Evolutionary conservation across 2,797 vertebrate species (phyloP), one percentile per base, ranked within the genome.

Genomic region (Cyclopterus lumpus): DNA sequence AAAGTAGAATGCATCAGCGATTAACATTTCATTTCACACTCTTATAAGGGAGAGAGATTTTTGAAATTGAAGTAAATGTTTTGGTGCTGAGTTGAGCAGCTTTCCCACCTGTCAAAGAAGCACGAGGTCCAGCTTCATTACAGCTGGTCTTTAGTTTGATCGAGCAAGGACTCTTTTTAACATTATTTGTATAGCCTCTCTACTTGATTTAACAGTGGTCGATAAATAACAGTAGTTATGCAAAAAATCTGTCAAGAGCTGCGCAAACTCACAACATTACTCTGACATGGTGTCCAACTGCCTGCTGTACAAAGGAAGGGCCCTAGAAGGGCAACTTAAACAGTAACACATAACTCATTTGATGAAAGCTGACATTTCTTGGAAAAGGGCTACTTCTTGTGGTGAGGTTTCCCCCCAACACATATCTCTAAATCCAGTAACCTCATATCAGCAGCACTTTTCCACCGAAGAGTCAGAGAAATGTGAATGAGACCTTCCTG

Each of bases 321-420:
- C 55, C 70, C 42, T 6, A 61, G 62, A 82, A 83, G 80, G 76
- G 75, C 67, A 75, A 75, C 67, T 71, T 63, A 67, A 80, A 84
- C 65, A 12, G 79, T 74, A 73, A 86, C 61, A 59, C 74, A 79
- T 80, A 73, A 83, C 59, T 86, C 58, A 64, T 70, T 71, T 80
- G 77, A 90, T 86, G 73, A 77, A 83, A 85, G 71, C 49, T 77
- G 82, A 88, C 83, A 66, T 81, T 71, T 86, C 70, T 73, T 85
- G 82, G 85, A 90, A 78, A 62, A 48, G 57, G 30, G 59, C 60
- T 68, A 75, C 51, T 79, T 84, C 59, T 83, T 84, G 88, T 30
- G 85, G 89, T 83, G 67, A 66, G 61, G 42, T 80, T 55, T 69
- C 72, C 38, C 78, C 14, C 22, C 2, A 4, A 16, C 30, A 59